A percentile compares a stretch with the other conserved stretches of the same genome.
phyloP scores from a whole-genome alignment of 2,113 vertebrate genomes.

The Romanogobio albipinnatus region DNA sequence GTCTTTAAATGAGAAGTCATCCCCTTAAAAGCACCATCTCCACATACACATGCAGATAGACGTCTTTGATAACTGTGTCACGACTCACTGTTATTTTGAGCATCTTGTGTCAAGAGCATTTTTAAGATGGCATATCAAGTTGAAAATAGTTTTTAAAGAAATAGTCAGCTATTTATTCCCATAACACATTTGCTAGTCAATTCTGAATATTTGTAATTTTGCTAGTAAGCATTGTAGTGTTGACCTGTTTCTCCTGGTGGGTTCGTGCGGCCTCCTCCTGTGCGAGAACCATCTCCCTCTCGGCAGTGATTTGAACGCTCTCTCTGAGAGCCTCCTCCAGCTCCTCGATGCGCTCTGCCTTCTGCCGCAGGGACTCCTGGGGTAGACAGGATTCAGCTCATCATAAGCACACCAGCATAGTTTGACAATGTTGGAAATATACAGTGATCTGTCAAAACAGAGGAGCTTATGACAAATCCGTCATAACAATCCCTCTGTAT shows the following conservation, averaged over 20 bases:
- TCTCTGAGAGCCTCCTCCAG: constrained; percentile 97
- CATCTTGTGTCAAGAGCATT: neutral
- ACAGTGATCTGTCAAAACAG: neutral
- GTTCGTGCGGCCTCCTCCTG: constrained; percentile 96
- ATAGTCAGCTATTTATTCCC: neutral
- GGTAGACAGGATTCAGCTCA: constrained; percentile 26
- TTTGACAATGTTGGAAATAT: neutral
- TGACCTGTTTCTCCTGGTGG: constrained; percentile 96
- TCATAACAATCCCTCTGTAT: neutral
- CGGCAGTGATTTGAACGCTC: constrained; percentile 98
- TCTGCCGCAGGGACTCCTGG: constrained; percentile 93
- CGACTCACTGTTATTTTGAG: neutral
- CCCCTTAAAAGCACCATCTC: neutral
- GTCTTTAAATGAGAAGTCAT: too few relatives aligned
- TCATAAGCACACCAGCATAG: neutral
- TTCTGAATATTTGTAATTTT: neutral
- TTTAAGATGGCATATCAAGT: neutral
- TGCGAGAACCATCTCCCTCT: constrained; percentile 97
- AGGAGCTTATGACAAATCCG: constrained; percentile 2
- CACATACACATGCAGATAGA: neutral
- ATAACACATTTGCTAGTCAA: neutral
- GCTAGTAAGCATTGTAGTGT: constrained; percentile 31
- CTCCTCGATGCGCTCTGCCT: constrained; percentile 97
- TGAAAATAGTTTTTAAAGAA: neutral
- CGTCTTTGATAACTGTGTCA: neutral